phyloP scores from a whole-genome alignment of 1,140 invertebrate genomes.

The Orchesella cincta region DNA sequence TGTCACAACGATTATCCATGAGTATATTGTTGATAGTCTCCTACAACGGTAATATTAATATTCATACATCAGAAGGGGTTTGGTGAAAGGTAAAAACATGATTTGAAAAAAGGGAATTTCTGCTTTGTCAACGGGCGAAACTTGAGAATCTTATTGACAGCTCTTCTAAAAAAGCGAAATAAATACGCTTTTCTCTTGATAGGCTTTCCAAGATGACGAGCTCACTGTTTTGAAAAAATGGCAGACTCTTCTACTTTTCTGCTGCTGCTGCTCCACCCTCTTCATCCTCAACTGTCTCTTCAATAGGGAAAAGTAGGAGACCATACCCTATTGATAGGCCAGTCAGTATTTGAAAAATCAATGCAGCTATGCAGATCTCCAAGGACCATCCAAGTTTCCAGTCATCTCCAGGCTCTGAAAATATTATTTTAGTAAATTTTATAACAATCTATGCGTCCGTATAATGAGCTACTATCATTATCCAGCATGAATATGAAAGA shows the following conservation, averaged over 20 bases:
- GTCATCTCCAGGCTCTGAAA: conserved; percentile 9
- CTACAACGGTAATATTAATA: no score
- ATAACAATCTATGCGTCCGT: no score
- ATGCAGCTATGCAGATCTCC: background rate
- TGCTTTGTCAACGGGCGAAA: background rate
- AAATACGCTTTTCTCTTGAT: background rate
- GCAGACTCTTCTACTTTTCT: conserved; percentile 7
- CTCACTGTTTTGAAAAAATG: background rate
- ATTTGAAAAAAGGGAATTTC: background rate
- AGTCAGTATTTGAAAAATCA: background rate
- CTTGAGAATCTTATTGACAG: conserved; percentile 10
- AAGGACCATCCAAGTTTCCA: conserved; percentile 26
- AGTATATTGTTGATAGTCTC: no score
- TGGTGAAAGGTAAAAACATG: background rate
- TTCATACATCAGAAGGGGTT: no score
- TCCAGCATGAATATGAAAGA: no score
- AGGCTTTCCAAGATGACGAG: background rate
- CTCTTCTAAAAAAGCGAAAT: background rate
- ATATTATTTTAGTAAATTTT: no score
- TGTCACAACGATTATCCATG: no score
- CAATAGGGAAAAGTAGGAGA: conserved; percentile 21
- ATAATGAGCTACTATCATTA: no score
- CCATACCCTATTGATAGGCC: background rate
- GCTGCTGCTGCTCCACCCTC: background rate
- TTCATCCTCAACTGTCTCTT: conserved; percentile 5